phyloP scores from a whole-genome alignment of 2,888 invertebrate genomes.

The Lydus trimaculatus region DNA sequence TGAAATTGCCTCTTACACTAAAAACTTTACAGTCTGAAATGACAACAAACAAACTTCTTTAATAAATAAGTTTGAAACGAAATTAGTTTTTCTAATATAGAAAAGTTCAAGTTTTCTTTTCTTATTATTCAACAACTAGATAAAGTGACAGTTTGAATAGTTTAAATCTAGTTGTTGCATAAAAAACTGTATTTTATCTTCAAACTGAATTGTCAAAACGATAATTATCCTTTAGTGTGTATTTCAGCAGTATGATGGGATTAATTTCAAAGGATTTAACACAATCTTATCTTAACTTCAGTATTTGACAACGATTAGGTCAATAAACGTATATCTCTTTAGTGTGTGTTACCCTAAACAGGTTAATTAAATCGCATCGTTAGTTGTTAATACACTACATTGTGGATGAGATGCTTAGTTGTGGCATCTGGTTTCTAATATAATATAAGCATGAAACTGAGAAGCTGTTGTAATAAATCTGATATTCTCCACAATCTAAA shows the following conservation, averaged over 20 bases:
- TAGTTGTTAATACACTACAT: neutral
- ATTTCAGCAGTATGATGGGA: neutral
- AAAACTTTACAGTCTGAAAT: slow-evolving; percentile 1
- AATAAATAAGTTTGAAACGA: slow-evolving; percentile 2
- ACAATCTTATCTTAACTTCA: neutral
- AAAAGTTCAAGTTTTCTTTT: neutral
- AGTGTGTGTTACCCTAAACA: neutral
- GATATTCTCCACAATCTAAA: neutral
- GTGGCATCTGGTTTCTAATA: neutral
- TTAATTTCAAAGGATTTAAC: neutral
- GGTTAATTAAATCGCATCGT: slow-evolving; percentile 5
- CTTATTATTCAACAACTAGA: neutral
- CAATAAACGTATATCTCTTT: neutral
- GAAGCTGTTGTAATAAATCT: neutral
- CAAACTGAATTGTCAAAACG: neutral
- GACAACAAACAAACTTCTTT: slow-evolving; percentile 8
- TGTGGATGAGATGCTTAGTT: neutral
- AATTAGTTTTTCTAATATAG: neutral
- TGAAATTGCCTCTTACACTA: neutral
- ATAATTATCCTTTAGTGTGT: neutral
- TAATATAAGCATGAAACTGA: neutral
- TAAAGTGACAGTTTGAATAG: neutral
- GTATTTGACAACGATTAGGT: slow-evolving; percentile 5
- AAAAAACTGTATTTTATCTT: neutral
- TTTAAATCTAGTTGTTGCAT: neutral